Evolutionary conservation across 1,140 invertebrate species (phyloP).

Genomic region (Drosophila ohnishii): DNA sequence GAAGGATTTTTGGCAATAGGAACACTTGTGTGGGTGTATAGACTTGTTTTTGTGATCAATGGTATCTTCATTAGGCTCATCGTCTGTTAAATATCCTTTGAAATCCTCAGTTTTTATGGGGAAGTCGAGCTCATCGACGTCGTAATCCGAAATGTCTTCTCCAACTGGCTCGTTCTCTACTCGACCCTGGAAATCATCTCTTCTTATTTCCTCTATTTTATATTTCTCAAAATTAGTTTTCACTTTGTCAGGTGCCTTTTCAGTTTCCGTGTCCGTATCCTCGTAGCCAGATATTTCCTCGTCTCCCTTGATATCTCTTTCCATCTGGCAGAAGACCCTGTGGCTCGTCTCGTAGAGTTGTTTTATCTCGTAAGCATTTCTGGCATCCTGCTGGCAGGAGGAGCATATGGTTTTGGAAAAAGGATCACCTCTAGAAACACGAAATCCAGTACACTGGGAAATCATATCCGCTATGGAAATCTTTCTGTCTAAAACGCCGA

Average conservation of each 20-base stretch:
- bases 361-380: background rate
- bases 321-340: background rate
- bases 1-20: background rate
- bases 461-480: conserved; percentile 6
- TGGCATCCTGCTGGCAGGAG: conserved; percentile 1
- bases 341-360: conserved; percentile 1
- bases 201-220: background rate
- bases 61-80: background rate
- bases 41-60: background rate
- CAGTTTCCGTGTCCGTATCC: background rate
- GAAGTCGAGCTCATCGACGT: background rate
- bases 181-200: background rate
- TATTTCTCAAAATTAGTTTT: background rate
- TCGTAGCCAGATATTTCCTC: background rate
- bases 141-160: background rate
- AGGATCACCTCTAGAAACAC: background rate
- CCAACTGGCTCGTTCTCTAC: background rate
- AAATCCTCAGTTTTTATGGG: background rate
- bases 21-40: background rate
- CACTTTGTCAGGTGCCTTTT: background rate
- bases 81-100: background rate
- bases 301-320: background rate
- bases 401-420: background rate
- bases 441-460: background rate
- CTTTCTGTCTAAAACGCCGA: background rate